phyloP scores from a whole-genome alignment of 2,797 vertebrate species.

The Macrochelys suwanniensis region DNA sequence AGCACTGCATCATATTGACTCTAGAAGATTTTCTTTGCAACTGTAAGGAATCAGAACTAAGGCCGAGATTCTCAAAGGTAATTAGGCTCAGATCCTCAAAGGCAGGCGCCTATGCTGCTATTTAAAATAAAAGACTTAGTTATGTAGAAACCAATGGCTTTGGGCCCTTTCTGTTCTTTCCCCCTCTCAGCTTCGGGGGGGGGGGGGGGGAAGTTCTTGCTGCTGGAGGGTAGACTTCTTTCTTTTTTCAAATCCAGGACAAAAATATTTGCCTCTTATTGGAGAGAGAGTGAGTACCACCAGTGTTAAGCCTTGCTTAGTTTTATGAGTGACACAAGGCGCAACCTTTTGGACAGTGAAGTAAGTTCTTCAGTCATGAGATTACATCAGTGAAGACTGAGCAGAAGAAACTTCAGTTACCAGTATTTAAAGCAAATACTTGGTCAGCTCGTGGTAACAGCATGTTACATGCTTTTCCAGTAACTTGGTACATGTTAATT shows the following conservation, averaged over 20 bases:
- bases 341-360: neutral
- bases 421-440: neutral
- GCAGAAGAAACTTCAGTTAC: neutral
- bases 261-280: neutral
- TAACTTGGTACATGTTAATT: neutral
- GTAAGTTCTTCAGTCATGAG: neutral
- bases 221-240: neutral
- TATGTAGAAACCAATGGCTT: neutral
- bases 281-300: neutral
- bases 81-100: neutral
- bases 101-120: neutral
- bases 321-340: neutral
- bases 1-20: neutral
- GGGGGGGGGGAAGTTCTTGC: neutral
- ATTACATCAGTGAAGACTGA: neutral
- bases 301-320: neutral
- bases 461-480: neutral
- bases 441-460: neutral
- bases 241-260: neutral
- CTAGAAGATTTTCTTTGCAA: neutral
- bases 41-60: neutral
- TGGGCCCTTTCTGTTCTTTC: neutral
- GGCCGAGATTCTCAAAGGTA: neutral
- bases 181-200: too few species aligned
- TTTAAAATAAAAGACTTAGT: neutral